Evolutionary conservation across 2,113 vertebrate species (phyloP).

Genomic region (Galeopterus variegatus): DNA sequence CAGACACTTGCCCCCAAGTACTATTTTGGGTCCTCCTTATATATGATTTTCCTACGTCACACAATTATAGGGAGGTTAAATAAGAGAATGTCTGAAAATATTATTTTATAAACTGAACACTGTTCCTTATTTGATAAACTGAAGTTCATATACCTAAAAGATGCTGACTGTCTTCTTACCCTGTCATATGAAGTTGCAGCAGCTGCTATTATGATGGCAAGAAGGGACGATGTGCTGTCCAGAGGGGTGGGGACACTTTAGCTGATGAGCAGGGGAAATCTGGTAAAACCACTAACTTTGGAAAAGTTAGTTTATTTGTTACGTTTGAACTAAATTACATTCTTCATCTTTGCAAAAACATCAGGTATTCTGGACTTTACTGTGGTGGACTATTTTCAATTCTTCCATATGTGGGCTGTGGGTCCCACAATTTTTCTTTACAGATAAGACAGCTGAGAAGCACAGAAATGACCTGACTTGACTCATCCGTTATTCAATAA

Average conservation of each 20-base stretch:
- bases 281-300: not conserved
- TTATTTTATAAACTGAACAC: not conserved
- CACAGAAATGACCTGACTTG: not conserved
- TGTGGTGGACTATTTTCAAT: not conserved
- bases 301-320: not conserved
- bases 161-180: too few species aligned
- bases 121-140: not conserved
- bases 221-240: not conserved
- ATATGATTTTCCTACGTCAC: not conserved
- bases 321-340: not conserved
- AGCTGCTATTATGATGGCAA: rapidly evolving
- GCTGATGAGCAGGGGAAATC: not conserved
- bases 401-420: not conserved
- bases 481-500: not conserved
- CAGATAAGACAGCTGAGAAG: not conserved
- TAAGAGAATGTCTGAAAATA: not conserved
- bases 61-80: not conserved
- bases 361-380: not conserved
- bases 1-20: not conserved
- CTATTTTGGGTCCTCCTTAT: not conserved
- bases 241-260: not conserved
- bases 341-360: not conserved
- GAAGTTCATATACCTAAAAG: not conserved
- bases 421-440: rapidly evolving
- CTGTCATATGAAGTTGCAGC: rapidly evolving